Conservation (phyloP, 2,888 invertebrate species). For the Autographa gamma region DNA sequence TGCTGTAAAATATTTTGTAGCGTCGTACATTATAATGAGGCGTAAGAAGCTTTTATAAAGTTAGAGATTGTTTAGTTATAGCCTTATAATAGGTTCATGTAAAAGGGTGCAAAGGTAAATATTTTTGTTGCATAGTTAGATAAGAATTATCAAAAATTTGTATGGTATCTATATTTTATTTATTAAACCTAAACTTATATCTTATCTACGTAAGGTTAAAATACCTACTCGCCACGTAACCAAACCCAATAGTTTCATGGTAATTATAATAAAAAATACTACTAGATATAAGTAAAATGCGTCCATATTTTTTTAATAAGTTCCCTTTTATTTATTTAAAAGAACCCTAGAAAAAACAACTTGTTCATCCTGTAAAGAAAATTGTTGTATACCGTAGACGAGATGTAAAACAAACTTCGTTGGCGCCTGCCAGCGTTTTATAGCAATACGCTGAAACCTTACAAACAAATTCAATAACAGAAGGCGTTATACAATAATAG, state of each 20-base stretch:
- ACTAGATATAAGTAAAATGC: too few species aligned
- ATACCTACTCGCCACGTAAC: too few species aligned
- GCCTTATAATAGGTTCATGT: background rate
- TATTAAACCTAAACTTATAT: too few species aligned
- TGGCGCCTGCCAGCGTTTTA: conserved; percentile 26
- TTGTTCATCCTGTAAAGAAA: background rate
- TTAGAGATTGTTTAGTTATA: background rate
- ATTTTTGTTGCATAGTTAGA: too few species aligned
- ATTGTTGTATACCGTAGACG: background rate
- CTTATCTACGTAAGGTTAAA: too few species aligned
- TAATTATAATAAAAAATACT: too few species aligned
- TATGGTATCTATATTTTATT: too few species aligned
- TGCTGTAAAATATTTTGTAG: background rate
- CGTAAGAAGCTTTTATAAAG: background rate
- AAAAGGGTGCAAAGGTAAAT: background rate
- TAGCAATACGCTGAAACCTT: conserved; percentile 25
- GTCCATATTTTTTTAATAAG: too few species aligned
- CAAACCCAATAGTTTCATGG: too few species aligned
- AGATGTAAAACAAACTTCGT: background rate
- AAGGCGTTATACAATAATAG: conserved; percentile 9
- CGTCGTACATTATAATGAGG: background rate
- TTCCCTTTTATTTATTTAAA: background rate
- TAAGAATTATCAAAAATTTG: too few species aligned
- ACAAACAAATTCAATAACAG: background rate
- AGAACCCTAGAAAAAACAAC: background rate